These are phyloP conservation scores for Drosophila sp. DNA, from an alignment of 1,140 invertebrate genomes.

Conservation along the genomic window DNA sequence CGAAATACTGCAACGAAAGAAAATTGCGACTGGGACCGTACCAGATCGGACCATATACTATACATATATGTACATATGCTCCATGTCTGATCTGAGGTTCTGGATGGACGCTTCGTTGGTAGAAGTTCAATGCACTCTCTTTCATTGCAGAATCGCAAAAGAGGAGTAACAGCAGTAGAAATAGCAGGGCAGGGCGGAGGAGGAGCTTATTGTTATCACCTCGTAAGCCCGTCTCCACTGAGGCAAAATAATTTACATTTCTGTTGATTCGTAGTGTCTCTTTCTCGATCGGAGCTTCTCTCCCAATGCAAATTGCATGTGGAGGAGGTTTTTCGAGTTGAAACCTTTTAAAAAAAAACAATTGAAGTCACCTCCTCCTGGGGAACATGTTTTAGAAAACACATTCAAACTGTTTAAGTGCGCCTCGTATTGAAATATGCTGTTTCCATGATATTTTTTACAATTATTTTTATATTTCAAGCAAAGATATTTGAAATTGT, in stretches of 20 bases:
- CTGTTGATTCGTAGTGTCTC: not conserved
- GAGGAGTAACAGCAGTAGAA: not conserved
- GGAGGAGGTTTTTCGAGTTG: too few species aligned
- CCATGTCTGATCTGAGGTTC: conserved; percentile 5
- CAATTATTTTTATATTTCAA: too few species aligned
- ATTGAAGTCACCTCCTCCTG: too few species aligned
- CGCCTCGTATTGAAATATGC: too few species aligned
- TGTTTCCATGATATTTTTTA: too few species aligned
- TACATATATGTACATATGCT: not conserved
- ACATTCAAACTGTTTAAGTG: too few species aligned
- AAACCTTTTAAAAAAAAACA: too few species aligned
- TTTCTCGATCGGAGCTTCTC: not conserved
- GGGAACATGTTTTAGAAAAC: too few species aligned
- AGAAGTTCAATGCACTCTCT: conserved; percentile 4
- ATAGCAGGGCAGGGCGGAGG: not conserved
- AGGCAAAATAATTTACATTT: conserved; percentile 3
- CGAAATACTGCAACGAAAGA: not conserved
- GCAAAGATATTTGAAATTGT: too few species aligned
- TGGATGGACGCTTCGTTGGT: conserved; percentile 2
- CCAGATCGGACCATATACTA: not conserved
- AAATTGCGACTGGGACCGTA: not conserved
- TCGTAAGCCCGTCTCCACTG: not conserved
- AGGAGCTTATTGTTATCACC: conserved; percentile 4
- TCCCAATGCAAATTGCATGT: too few species aligned
- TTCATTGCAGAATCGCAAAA: not conserved